Evolutionary conservation across 2,113 vertebrate species (phyloP).

Genomic region (Vulpes ferrilata): DNA sequence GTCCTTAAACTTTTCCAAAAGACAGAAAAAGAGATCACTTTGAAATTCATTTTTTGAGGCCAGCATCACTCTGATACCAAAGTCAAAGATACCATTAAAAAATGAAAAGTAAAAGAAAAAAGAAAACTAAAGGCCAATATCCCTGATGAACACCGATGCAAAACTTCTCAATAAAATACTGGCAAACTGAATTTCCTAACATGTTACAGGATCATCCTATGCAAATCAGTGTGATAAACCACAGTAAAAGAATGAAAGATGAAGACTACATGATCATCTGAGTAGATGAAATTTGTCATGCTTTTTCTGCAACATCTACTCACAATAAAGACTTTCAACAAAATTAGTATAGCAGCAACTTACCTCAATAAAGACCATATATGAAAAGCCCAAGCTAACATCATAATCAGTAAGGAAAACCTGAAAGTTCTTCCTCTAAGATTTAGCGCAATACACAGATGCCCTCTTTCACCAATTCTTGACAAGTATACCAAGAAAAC

Average conservation of each 20-base stretch:
- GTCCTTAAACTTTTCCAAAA: no score
- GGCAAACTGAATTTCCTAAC: no score
- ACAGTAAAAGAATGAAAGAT: no score
- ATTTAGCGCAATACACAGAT: not conserved
- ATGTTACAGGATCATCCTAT: no score
- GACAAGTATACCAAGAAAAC: not conserved
- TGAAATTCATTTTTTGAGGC: not conserved
- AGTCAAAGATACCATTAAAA: not conserved
- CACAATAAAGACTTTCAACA: not conserved
- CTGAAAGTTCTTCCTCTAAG: not conserved
- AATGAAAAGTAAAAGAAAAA: not conserved
- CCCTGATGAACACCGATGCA: not conserved
- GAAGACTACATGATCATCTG: not conserved
- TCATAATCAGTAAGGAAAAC: not conserved
- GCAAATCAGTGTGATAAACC: no score
- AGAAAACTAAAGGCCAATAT: not conserved
- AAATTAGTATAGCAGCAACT: not conserved
- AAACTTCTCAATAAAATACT: not conserved
- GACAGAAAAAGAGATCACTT: not conserved
- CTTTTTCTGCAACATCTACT: not conserved
- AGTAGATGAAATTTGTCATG: not conserved
- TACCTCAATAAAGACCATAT: not conserved
- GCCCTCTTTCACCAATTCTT: not conserved
- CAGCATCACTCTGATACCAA: not conserved
- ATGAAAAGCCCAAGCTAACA: not conserved